A percentile compares a stretch with the other conserved stretches of the same genome.
Evolutionary conservation across 2,888 invertebrate species (phyloP).

Genomic region (Macrosoma leucophasiata): DNA sequence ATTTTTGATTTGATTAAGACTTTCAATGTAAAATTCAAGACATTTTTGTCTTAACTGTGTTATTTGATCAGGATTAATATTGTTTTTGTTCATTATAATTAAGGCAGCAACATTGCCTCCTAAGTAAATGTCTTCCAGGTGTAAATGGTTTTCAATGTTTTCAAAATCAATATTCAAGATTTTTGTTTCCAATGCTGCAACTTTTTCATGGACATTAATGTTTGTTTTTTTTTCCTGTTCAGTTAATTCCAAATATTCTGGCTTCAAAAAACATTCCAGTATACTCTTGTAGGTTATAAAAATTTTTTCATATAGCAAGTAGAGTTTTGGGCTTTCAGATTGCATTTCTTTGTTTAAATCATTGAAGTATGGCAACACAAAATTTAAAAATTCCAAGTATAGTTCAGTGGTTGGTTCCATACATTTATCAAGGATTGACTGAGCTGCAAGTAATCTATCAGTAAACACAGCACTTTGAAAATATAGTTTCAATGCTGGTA

Average conservation of each 20-base stretch:
- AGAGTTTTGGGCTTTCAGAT: conserved; percentile 24
- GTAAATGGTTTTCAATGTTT: conserved; percentile 11
- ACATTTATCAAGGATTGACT: conserved; percentile 13
- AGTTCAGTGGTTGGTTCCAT: conserved; percentile 21
- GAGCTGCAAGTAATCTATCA: conserved; percentile 27
- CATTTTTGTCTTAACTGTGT: conserved; percentile 15
- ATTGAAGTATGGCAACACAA: conserved; percentile 23
- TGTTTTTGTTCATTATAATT: conserved; percentile 5
- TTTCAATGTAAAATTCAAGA: conserved; percentile 15
- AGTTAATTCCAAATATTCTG: conserved; percentile 14
- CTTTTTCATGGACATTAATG: not conserved
- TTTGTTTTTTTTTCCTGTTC: conserved; percentile 12
- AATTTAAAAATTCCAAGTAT: conserved; percentile 24
- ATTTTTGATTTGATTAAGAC: conserved; percentile 13
- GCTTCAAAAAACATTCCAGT: conserved; percentile 15
- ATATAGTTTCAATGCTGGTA: conserved; percentile 27
- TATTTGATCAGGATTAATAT: conserved; percentile 13
- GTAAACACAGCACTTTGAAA: conserved; percentile 24
- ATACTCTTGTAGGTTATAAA: conserved; percentile 11
- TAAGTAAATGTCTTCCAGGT: conserved; percentile 1
- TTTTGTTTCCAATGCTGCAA: conserved; percentile 8
- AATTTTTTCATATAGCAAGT: conserved; percentile 14
- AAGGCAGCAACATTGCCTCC: conserved; percentile 11
- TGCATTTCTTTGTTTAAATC: conserved; percentile 27
- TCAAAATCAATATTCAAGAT: conserved; percentile 9